Evolutionary conservation across 2,797 vertebrate genomes (phyloP), one percentile per base, ranked within the genome.

Genomic region (Benthosema pterotum): DNA sequence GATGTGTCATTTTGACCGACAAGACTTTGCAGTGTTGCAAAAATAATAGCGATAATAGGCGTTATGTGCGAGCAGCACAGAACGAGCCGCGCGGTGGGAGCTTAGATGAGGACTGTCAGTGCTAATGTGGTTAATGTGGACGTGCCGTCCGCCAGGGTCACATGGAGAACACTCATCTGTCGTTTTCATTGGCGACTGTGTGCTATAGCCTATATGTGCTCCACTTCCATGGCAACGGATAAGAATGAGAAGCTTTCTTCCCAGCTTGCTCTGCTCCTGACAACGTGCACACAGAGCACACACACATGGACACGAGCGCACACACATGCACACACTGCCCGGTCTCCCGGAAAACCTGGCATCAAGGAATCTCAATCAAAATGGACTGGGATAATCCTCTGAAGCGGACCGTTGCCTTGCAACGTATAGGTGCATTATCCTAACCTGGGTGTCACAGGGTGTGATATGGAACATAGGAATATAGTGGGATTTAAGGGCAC

Each of bases 221-320:
- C 47, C 38, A 51, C 16, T 59, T 32, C 43, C 53, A 73, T 72
- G 73, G 73, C 55, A 73, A 72, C 65, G 52, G 54, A 53, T 17
- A 74, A 80, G 67, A 79, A 76, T 76, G 76, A 75, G 53, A 69
- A 60, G 72, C 72, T 79, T 84, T 75, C 79, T 82, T 85, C 68
- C 85, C 63, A 79, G 58, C 68, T 75, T 75, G 64, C 72, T 73
- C 67, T 74, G 64, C 71, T 83, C 72, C 71, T 81, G 72, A 83
- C 73, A 73, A 79, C 74, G 72, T 32, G 42, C 28, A 55, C 53
- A 56, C 53, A 42, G 28, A 55, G n/a, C 53, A 42, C 53, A 55
- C 53, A 42, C 53, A 55, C 53, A 55, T 32, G 42, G n/a, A 55
- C 53, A 55, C 53, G 42, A 28, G 42, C 53, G 42, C 53, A 55